Evolutionary conservation across 2,888 invertebrate species (phyloP), one percentile per base, ranked within the genome.

Genomic region (Rutpela maculata): DNA sequence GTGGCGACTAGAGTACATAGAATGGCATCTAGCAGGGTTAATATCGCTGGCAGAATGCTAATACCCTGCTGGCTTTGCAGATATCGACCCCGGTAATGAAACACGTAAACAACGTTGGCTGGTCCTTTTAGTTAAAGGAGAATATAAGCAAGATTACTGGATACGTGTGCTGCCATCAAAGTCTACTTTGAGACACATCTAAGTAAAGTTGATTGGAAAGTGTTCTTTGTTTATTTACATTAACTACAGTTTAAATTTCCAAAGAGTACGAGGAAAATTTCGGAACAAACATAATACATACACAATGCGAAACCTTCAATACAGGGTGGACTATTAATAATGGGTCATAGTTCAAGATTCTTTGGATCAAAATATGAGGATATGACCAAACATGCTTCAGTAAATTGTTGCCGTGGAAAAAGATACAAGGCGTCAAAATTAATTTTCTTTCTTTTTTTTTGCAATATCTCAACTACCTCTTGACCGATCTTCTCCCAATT

Each of bases 1-100:
- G 75, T 71, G 75, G 65, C 65, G 73, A 50, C 73, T 60, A 38
- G 76, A 68, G 72, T 66, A 75, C 67, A 74, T 62, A 71, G 71
- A 66, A 75, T 50, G 75, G 65, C 56, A 66, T 75, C 68, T 65
- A 59, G 63, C 57, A 74, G 75, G 78, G 80, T 80, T 82, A 81
- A 81, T 80, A 78, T 82, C 79, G 79, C 74, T 70, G 78, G 77
- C 71, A 80, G 81, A 82, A 81, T 81, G 81, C 79, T 81, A 81
- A 81, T 79, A 79, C 78, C 79, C 66, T 77, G 77, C 81, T 81
- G 79, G 81, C 79, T 81, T 81, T 79, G 76, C 76, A 78, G 81
- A 79, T 81, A 81, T 81, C 81, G 81, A 81, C 81, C 81, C 73
- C 63, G 15, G 79, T 81, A 81, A 81, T 81, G 81, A 81, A 81